Evolutionary conservation across 2,888 invertebrate species (phyloP), one percentile per base, ranked within the genome.

Genomic region (Acanthococcus lagerstroemiae): DNA sequence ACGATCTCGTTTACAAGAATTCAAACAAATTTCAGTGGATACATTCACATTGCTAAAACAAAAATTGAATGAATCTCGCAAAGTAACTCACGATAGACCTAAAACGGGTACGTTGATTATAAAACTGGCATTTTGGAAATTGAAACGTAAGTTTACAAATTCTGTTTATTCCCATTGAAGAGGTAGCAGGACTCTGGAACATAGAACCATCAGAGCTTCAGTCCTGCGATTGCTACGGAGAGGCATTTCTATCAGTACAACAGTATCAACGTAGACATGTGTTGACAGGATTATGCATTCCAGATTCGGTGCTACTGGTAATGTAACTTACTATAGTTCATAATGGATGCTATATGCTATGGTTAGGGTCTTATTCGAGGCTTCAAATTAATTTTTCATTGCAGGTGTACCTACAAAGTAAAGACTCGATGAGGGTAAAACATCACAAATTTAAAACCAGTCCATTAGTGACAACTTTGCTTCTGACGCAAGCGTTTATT

Each of bases 1-100:
- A n/a, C 52, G 54, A 52, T 63, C 63, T n/a, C 24, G 84, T 54
- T 75, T 86, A 1, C 81, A 83, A 70, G 84, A 82, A 67, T 76
- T 86, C 4, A 84, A 84, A 72, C 84, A 84, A 71, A 75, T 85
- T 68, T 84, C 85, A n/a, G 83, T 84, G 0, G 85, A 85, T 71
- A 86, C 84, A 73, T 75, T 86, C 48, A 81, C 82, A 24, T 81
- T 80, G 48, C 76, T 85, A n/a, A 83, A 81, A 72, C 83, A 83
- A 74, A 82, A 82, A 69, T 74, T 85, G 4, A 50, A 63, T 37
- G 63, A 63, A 50, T 37, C 63, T 52, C 30, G 52, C n/a, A 54
- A 52, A 54, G 30, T 30, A 24, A 63, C 19, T 22, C 21, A 30
- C 17, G 63, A 63, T 19, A 52, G 52, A 21, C 27, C 54, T 6